Percentiles rank a stretch among this genome's conserved stretches.
These are phyloP conservation scores for Nemotelus pantherinus DNA, from an alignment of 2,888 invertebrate genomes.

Conservation along the genomic window DNA sequence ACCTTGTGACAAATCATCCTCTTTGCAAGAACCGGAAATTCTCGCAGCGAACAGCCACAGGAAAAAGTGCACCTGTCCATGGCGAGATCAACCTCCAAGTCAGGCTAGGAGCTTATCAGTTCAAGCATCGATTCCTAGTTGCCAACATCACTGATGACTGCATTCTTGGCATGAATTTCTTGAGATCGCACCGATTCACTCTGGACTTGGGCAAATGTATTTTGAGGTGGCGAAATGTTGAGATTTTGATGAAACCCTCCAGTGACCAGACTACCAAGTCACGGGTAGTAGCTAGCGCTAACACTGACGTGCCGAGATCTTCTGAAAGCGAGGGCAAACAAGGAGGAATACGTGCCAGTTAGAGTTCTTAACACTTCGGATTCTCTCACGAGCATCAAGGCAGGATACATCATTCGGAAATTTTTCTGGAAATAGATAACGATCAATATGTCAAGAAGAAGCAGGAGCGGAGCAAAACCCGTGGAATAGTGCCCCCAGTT, in stretches of 20 bases:
- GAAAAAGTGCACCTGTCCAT: neutral
- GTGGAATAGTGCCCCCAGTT: neutral
- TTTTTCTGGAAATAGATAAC: neutral
- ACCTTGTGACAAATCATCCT: neutral
- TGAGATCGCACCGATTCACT: too few relatives aligned
- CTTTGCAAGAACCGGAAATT: neutral
- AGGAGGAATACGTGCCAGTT: too few relatives aligned
- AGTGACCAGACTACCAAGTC: too few relatives aligned
- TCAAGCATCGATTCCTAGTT: neutral
- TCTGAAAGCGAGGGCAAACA: too few relatives aligned
- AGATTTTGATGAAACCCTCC: too few relatives aligned
- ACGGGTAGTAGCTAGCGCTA: too few relatives aligned
- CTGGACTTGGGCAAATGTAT: too few relatives aligned
- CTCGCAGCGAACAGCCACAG: neutral
- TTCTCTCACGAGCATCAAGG: too few relatives aligned
- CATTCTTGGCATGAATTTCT: neutral
- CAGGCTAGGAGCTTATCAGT: neutral
- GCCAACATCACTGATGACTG: neutral
- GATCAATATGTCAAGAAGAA: neutral
- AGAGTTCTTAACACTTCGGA: too few relatives aligned
- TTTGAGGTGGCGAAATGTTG: too few relatives aligned
- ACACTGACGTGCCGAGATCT: too few relatives aligned
- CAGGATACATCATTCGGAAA: too few relatives aligned
- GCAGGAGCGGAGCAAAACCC: neutral
- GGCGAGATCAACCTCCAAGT: neutral